Conservation (phyloP, 1,140 invertebrate species). For the Cryptotermes secundus region DNA sequence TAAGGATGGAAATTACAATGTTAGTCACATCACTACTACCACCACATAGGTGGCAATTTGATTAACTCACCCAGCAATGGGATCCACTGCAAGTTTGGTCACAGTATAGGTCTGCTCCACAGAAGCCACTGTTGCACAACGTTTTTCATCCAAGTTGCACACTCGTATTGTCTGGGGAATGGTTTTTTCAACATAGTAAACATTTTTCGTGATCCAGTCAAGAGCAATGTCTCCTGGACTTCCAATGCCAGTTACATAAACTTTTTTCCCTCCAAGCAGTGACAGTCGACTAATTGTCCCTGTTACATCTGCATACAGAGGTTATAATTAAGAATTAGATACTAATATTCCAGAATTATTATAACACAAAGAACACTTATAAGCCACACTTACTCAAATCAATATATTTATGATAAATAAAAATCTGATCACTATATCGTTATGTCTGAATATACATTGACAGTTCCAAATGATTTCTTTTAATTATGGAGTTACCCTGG, state of each 20-base stretch:
- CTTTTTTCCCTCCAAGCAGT: background rate
- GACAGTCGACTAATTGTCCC: background rate
- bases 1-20: too few relatives aligned
- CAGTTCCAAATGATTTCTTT: too few relatives aligned
- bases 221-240: conserved; percentile 38
- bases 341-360: too few relatives aligned
- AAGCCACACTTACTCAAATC: too few relatives aligned
- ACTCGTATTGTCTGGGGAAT: background rate
- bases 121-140: conserved; percentile 13
- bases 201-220: conserved; percentile 42
- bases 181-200: conserved; percentile 39
- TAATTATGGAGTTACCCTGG: too few relatives aligned
- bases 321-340: conserved; percentile 5
- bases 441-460: too few relatives aligned
- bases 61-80: conserved; percentile 38
- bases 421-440: too few relatives aligned
- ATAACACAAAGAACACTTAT: too few relatives aligned
- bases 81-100: conserved; percentile 40
- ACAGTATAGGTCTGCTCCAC: conserved; percentile 35
- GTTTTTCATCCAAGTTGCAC: conserved; percentile 24
- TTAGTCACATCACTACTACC: too few relatives aligned
- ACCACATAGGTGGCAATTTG: too few relatives aligned
- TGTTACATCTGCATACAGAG: background rate
- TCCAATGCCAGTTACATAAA: conserved; percentile 21
- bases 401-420: too few relatives aligned